Evolutionary conservation across 1,140 invertebrate species (phyloP).

Genomic region (Zelostemma sp.): DNA sequence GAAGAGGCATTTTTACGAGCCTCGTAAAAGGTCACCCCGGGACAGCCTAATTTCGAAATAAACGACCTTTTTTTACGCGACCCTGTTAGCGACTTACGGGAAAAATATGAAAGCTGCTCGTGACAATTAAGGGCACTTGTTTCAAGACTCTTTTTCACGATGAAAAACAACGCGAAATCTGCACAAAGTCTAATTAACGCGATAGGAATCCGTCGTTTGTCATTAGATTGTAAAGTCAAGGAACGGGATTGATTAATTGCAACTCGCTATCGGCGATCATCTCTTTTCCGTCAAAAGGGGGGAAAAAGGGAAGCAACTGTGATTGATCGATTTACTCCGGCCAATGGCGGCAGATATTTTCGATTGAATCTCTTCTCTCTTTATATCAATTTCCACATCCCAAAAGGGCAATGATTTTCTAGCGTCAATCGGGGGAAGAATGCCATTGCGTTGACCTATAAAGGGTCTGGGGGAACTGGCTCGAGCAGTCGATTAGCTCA

Average conservation of each 20-base stretch:
- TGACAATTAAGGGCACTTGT: not conserved
- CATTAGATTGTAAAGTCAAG: not conserved
- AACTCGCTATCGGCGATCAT: not conserved
- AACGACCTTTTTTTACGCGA: not conserved
- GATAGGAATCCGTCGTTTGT: not conserved
- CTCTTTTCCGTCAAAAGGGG: not conserved
- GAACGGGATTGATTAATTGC: not conserved
- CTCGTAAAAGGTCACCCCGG: not conserved
- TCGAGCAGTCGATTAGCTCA: conserved; percentile 1
- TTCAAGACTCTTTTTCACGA: not conserved
- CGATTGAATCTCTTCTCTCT: not conserved
- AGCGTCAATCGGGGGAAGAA: not conserved
- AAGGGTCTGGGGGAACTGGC: not conserved
- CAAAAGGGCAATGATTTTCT: not conserved
- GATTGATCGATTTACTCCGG: conserved; percentile 1
- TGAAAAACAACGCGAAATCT: not conserved
- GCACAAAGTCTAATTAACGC: not conserved
- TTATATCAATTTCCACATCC: not conserved
- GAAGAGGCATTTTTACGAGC: not conserved
- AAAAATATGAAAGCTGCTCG: not conserved
- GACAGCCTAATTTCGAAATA: not conserved
- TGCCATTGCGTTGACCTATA: not conserved
- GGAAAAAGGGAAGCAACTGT: not conserved
- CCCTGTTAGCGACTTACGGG: not conserved
- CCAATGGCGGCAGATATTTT: not conserved